These are phyloP conservation scores for Callimorpha dominula DNA, from an alignment of 2,888 invertebrate species.

Conservation along the genomic window DNA sequence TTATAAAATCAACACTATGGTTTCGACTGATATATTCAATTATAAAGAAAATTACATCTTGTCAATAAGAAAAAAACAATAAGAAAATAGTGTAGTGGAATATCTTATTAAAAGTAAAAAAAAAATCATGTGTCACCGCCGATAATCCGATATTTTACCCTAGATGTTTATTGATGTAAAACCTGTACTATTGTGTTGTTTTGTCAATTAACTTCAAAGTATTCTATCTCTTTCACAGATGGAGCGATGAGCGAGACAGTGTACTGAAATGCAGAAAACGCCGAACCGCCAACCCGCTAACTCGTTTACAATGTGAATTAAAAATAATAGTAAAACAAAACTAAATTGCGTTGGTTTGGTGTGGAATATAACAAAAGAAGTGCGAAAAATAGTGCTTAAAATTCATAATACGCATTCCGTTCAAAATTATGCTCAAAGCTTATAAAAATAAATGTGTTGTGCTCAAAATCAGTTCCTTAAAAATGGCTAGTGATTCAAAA, in stretches of 20 bases:
- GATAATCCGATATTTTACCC: slow-evolving; percentile 37
- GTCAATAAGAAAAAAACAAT: too few species aligned
- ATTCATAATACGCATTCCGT: slow-evolving; percentile 48
- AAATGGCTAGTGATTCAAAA: slow-evolving; percentile 69
- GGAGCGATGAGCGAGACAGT: slow-evolving; percentile 54
- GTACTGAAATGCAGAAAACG: slow-evolving; percentile 48
- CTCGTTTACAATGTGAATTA: slow-evolving; percentile 55
- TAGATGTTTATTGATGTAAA: slow-evolving; percentile 46
- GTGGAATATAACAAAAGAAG: slow-evolving; percentile 24
- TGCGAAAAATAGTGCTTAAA: slow-evolving; percentile 36
- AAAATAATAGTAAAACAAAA: slow-evolving; percentile 22
- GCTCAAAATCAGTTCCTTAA: slow-evolving; percentile 69
- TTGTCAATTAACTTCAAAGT: slow-evolving; percentile 68
- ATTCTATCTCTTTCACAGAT: slow-evolving; percentile 74
- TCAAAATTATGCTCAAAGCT: slow-evolving; percentile 55
- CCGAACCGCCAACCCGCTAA: slow-evolving; percentile 48
- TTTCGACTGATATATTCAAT: neutral
- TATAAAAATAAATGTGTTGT: slow-evolving; percentile 47
- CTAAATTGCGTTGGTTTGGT: slow-evolving; percentile 12
- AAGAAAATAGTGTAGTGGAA: too few species aligned
- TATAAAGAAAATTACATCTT: too few species aligned
- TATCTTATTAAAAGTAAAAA: too few species aligned
- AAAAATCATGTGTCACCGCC: slow-evolving; percentile 5
- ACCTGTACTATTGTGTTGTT: slow-evolving; percentile 47
- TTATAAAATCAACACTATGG: neutral